A percentile compares a stretch with the other conserved stretches of the same genome.
These are phyloP conservation scores for Stegophylla sp. DNA, from an alignment of 2,888 invertebrate genomes.

Conservation along the genomic window DNA sequence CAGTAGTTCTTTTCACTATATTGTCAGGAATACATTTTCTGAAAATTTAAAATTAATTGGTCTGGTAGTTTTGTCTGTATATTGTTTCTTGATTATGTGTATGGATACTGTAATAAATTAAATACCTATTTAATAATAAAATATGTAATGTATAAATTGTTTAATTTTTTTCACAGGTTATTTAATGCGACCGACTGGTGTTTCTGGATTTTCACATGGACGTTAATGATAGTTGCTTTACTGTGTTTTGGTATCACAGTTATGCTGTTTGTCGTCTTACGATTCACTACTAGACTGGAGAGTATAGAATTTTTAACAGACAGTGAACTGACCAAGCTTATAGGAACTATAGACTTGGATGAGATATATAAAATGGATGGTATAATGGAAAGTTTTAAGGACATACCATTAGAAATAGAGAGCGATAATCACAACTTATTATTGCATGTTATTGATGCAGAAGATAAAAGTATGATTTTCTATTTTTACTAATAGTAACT, in stretches of 20 bases:
- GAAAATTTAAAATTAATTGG: too few relatives aligned
- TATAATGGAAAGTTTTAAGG: constrained; percentile 68
- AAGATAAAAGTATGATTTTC: constrained; percentile 63
- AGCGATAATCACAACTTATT: constrained; percentile 65
- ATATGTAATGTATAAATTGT: neutral
- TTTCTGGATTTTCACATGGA: constrained; percentile 54
- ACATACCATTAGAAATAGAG: constrained; percentile 65
- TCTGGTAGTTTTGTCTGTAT: too few relatives aligned
- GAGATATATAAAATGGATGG: constrained; percentile 78
- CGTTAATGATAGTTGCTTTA: constrained; percentile 69
- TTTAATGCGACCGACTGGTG: constrained; percentile 40
- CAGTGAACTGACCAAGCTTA: constrained; percentile 78
- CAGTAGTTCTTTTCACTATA: too few relatives aligned
- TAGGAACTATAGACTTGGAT: constrained; percentile 78
- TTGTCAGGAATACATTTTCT: too few relatives aligned
- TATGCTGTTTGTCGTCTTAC: constrained; percentile 79
- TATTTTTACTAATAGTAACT: neutral
- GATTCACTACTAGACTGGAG: constrained; percentile 82
- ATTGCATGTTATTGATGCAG: constrained; percentile 68
- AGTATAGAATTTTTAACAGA: constrained; percentile 82
- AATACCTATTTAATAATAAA: too few relatives aligned
- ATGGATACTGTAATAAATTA: too few relatives aligned
- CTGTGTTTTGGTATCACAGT: constrained; percentile 82
- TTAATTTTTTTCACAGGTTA: constrained; percentile 31
- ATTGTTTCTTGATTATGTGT: too few relatives aligned